Conservation (phyloP, 2,797 vertebrate species). For the Gobio occitaniae region DNA sequence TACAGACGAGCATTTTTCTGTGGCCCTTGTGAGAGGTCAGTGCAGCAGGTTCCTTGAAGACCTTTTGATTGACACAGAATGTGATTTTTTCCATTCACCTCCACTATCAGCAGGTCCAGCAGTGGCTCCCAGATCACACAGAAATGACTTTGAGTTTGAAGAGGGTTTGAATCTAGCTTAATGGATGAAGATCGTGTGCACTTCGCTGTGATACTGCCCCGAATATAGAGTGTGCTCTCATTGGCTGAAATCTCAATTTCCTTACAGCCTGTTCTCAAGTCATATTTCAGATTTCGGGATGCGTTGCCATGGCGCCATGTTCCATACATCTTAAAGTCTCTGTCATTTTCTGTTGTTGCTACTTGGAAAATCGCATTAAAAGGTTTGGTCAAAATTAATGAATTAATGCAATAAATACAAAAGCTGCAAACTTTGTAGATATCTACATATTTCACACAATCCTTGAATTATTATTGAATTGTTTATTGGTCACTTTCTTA, state of each 20-base stretch:
- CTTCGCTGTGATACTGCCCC: constrained; percentile 65
- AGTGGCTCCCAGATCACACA: constrained; percentile 78
- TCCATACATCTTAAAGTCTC: constrained; percentile 71
- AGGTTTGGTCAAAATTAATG: background rate
- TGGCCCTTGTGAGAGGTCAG: background rate
- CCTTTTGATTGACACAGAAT: constrained; percentile 64
- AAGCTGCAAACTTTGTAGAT: background rate
- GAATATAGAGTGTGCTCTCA: constrained; percentile 65
- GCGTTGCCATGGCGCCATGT: constrained; percentile 66
- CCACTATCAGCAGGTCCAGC: constrained; percentile 71
- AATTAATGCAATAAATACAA: background rate
- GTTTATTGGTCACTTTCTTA: constrained; percentile 6
- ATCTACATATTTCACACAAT: background rate
- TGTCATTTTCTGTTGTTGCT: constrained; percentile 64
- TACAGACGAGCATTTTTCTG: rapidly evolving
- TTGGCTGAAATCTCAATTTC: constrained; percentile 68
- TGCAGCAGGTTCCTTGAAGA: constrained; percentile 69
- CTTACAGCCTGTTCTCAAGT: constrained; percentile 68
- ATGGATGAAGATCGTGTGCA: constrained; percentile 40
- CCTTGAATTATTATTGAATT: background rate
- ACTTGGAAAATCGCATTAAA: background rate
- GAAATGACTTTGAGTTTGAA: constrained; percentile 30
- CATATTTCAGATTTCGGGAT: constrained; percentile 51
- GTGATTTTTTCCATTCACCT: constrained; percentile 53
- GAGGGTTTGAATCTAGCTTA: background rate